Evolutionary conservation across 1,140 invertebrate species (phyloP), one percentile per base, ranked within the genome.

Genomic region (Eueides isabella): DNA sequence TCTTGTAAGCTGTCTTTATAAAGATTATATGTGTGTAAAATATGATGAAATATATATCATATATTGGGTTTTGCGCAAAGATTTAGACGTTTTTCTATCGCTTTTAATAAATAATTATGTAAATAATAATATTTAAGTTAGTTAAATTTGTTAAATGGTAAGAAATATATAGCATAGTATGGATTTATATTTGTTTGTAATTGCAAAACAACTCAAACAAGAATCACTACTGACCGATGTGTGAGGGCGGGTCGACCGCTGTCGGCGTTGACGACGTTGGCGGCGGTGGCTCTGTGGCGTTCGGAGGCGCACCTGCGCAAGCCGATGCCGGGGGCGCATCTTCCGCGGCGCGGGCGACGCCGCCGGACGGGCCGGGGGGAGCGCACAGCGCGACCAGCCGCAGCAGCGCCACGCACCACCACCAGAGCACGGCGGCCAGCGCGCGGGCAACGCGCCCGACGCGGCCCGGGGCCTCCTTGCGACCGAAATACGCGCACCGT

Each of bases 391-490:
- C 90, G 87, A 89, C 90, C 88, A 92, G 90, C 90, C 90, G 90
- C 88, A 92, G 90, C 90, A 92, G 90, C 90, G 90, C 90, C 90
- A 92, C 88, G 86, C 90, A 92, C 90, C 90, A 90, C 88, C 89
- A 92, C 90, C 90, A 92, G 88, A 91, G 88, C 90, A 90, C 87
- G 87, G 90, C 88, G 90, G 90, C 90, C 90, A 92, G 90, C 89
- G 90, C 90, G 90, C 88, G 90, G 88, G 88, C 88, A 88, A 81
- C 83, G 87, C 85, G 88, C 88, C 89, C 87, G 80, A 89, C 86
- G 87, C 89, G 88, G 88, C 87, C 90, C 85, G 90, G 88, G 87
- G 89, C 85, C 88, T 83, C 83, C 80, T 86, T 83, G 85, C 81
- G 88, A 90, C 88, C 85, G 85, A 90, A 92, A 90, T 92, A 92